These are phyloP conservation scores for Microtus ochrogaster DNA, from an alignment of 2,113 vertebrate genomes.

Conservation along the genomic window DNA sequence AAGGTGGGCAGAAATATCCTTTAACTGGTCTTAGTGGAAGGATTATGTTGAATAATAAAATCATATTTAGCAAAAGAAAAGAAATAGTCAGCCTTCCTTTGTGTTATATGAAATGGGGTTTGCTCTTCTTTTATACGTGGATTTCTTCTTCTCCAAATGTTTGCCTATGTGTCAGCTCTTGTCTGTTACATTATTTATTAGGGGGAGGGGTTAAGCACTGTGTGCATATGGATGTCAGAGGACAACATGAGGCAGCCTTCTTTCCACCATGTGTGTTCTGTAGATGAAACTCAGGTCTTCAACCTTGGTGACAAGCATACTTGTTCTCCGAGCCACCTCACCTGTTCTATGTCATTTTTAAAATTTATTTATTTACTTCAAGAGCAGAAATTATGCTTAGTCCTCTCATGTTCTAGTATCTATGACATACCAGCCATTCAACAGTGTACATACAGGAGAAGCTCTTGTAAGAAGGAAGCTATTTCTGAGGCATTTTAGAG, in stretches of 20 bases:
- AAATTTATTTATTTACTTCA: neutral
- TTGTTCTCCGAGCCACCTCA: neutral
- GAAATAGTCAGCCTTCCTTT: neutral
- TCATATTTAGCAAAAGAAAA: neutral
- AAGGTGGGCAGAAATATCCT: neutral
- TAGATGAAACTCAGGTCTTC: neutral
- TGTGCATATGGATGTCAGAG: no score
- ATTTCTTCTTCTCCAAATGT: neutral
- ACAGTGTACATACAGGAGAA: neutral
- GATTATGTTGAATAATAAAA: neutral
- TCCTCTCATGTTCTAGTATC: neutral
- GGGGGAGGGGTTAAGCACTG: fast-evolving
- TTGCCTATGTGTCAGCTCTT: neutral
- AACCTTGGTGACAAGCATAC: neutral
- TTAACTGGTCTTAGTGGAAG: neutral
- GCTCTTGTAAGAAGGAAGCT: constrained; percentile 38
- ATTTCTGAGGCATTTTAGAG: constrained; percentile 65
- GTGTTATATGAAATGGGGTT: fast-evolving
- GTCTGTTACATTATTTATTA: neutral
- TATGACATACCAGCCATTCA: constrained; percentile 13
- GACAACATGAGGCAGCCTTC: neutral
- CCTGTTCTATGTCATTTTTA: neutral
- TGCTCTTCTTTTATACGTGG: fast-evolving
- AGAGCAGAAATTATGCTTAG: neutral
- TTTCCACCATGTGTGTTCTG: no score